Evolutionary conservation across 2,888 invertebrate species (phyloP).

Genomic region (Orchesellides sinensis): DNA sequence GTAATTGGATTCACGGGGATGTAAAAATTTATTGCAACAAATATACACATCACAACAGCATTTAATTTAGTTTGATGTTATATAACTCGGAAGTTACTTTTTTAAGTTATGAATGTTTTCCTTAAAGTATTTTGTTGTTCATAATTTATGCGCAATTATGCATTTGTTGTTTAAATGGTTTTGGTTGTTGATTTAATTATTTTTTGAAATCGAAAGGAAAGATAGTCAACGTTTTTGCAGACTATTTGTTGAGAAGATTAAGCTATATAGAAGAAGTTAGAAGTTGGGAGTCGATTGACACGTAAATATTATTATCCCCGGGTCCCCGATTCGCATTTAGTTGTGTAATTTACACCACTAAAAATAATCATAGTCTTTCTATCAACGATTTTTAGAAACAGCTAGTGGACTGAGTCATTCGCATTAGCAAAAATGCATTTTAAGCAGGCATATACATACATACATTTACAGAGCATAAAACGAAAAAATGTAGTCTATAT

Average conservation of each 20-base stretch:
- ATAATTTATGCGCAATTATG: not conserved
- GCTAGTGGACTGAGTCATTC: not conserved
- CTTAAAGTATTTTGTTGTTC: slow-evolving; percentile 13
- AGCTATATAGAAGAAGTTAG: too few relatives aligned
- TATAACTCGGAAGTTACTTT: slow-evolving; percentile 9
- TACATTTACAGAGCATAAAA: not conserved
- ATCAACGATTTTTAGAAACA: slow-evolving; percentile 37
- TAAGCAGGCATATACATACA: not conserved
- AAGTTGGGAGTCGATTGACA: too few relatives aligned
- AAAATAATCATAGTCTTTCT: slow-evolving; percentile 47
- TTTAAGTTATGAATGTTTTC: slow-evolving; percentile 1
- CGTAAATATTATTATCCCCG: too few relatives aligned
- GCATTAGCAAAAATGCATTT: not conserved
- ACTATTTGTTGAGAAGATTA: too few relatives aligned
- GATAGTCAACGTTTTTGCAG: not conserved
- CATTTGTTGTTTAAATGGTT: not conserved
- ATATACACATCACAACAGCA: not conserved
- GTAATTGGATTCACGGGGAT: slow-evolving; percentile 90
- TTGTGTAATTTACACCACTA: not conserved
- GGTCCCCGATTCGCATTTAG: too few relatives aligned
- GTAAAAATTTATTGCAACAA: slow-evolving; percentile 26
- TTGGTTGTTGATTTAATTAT: not conserved
- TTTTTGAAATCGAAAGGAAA: not conserved
- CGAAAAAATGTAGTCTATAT: not conserved
- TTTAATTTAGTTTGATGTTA: not conserved